Evolutionary conservation across 2,888 invertebrate species (phyloP), one percentile per base, ranked within the genome.

Genomic region (Drosophila mayaguana): DNA sequence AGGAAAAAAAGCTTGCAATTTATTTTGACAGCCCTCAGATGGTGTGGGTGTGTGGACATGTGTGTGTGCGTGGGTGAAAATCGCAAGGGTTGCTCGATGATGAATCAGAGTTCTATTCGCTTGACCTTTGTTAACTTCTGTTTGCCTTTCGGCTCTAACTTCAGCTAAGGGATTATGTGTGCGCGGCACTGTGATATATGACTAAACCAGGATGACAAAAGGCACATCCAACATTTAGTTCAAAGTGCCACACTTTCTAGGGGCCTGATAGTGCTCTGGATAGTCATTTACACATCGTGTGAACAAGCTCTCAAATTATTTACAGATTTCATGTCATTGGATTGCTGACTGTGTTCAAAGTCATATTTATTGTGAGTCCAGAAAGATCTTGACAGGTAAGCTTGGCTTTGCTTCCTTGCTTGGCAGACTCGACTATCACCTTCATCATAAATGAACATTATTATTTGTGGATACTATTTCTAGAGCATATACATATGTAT

Each of bases 101-200:
- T 51, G 50, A 42, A 34, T 66, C 48, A 22, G 43, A 56, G 32
- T 67, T 51, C 34, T 45, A 46, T 57, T 65, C 36, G 75, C 62
- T 73, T 79, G 88, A 79, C 80, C 81, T 73, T 81, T 83, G 80
- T 80, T 66, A 72, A 70, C 60, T 68, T 61, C 80, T 82, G 70
- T 85, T 88, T 88, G 79, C 85, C 42, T 45, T 88, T 84, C 38
- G 40, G 81, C 72, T 82, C 65, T 57, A 56, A 50, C 54, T 63
- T 78, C 67, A 78, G 71, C 40, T 7, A 32, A 38, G 34, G 18
- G 40, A 18, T 7, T 16, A 9, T 5, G 36, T n/a, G 20, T 8
- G 36, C 36, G 36, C 20, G 36, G 36, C n/a, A 16, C 22, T n/a
- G 20, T 36, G 16, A 36, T 53, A 22, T 53, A 25, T 40, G 38